Evolutionary conservation across 2,888 invertebrate species (phyloP), one percentile per base, ranked within the genome.

Genomic region (Lepidocyrtoides sp.): DNA sequence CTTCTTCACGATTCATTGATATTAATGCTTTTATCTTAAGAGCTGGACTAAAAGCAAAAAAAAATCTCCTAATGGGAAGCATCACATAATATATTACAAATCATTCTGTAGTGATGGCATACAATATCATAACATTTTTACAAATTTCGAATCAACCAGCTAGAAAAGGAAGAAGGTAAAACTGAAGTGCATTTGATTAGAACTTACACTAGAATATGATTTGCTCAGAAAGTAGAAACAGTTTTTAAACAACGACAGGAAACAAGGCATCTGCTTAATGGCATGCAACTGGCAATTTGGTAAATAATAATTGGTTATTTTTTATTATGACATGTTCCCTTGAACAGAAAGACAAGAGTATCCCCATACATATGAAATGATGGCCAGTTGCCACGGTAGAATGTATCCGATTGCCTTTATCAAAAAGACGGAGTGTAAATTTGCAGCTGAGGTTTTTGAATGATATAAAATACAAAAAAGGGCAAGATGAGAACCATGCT

Each of bases 11-110:
- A 63, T 17, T 2, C 20, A 7, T 20, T n/a, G n/a, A n/a, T 0
- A 57, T 4, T 57, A 57, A 57, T 14, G 14, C n/a, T 75, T 75
- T 29, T 77, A 85, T 85, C 85, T 75, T 85, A 60, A 85, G 26
- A 85, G 85, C 75, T 44, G 72, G 75, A 60, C 75, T 85, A 75
- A 85, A 84, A 41, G 57, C 41, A 26, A 60, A 60, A 75, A 36
- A 4, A 60, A 60, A 0, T 51, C 54, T 54, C 48, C 32, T 36
- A 72, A 84, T 72, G 54, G 29, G 69, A 69, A n/a, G n/a, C n/a
- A n/a, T 20, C 5, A 8, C 17, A 23, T 57, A 23, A 10, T n/a
- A 20, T 7, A 17, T n/a, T 10, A 44, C 4, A 41, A 44, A 72
- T 75, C 69, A 69, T n/a, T 41, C 36, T 23, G 20, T 48, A 23